phyloP scores from a whole-genome alignment of 2,113 vertebrate species.

The Rhombomys opimus region DNA sequence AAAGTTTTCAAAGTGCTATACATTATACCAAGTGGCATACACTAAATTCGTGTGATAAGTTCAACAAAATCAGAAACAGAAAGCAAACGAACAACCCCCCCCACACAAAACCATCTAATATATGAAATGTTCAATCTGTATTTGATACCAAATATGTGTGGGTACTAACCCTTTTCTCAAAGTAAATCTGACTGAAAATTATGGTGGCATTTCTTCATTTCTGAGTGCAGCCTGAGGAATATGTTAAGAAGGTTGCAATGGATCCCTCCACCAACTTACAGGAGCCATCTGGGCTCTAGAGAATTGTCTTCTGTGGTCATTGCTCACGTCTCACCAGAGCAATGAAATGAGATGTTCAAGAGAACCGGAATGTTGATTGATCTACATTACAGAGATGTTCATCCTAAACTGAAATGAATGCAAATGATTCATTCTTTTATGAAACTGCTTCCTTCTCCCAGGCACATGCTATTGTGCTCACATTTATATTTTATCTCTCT shows the following conservation, averaged over 20 bases:
- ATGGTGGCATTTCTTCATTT: not conserved
- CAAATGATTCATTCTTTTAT: constrained; percentile 14
- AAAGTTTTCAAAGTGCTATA: not conserved
- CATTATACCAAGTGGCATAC: not conserved
- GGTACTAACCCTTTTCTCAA: not conserved
- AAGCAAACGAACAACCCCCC: not conserved
- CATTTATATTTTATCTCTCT: not conserved
- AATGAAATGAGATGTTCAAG: not conserved
- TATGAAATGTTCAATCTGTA: not conserved
- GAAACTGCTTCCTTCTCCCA: not conserved
- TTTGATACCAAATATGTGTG: not conserved
- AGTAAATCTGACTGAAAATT: not conserved
- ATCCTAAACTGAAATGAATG: not conserved
- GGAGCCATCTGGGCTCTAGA: not conserved
- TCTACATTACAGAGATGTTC: constrained; percentile 10
- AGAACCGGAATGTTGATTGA: not conserved
- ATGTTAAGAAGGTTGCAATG: not conserved
- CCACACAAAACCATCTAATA: not conserved
- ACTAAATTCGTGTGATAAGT: not conserved
- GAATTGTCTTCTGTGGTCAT: not conserved
- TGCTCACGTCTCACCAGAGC: not conserved
- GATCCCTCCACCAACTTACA: not conserved
- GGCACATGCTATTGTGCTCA: not conserved
- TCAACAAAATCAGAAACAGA: not conserved
- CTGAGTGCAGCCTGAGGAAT: not conserved